Evolutionary conservation across 2,888 invertebrate genomes (phyloP).

Genomic region (Andricus quercusramuli): DNA sequence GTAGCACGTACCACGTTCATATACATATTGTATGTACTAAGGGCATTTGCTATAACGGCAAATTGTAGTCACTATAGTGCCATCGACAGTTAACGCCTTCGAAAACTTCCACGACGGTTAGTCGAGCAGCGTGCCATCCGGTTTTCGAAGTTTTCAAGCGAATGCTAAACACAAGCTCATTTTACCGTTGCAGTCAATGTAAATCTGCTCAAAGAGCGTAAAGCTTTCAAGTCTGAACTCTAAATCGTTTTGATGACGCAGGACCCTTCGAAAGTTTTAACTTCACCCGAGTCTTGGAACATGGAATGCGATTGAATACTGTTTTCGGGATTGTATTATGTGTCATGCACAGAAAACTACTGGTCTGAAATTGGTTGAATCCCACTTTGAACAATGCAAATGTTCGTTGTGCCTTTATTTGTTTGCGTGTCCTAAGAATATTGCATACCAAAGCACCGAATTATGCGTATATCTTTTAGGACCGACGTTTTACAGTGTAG

Average conservation of each 20-base stretch:
- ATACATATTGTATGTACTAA: neutral
- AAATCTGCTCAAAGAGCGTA: neutral
- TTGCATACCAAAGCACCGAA: too few species aligned
- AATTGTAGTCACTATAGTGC: neutral
- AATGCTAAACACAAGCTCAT: slow-evolving; percentile 4
- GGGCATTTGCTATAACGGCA: slow-evolving; percentile 28
- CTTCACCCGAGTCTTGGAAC: neutral
- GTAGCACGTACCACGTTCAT: slow-evolving; percentile 19
- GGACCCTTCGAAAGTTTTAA: neutral
- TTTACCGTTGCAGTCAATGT: slow-evolving; percentile 36
- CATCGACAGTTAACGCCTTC: slow-evolving; percentile 36
- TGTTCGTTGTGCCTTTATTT: too few species aligned
- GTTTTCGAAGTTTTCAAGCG: slow-evolving; percentile 23
- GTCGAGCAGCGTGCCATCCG: slow-evolving; percentile 21
- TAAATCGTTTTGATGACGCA: neutral
- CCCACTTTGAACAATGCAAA: too few species aligned
- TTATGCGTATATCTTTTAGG: too few species aligned
- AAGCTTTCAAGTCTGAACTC: neutral
- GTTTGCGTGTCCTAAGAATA: too few species aligned
- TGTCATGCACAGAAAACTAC: too few species aligned
- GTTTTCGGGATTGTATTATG: too few species aligned
- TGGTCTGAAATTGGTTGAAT: too few species aligned
- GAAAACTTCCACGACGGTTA: slow-evolving; percentile 27
- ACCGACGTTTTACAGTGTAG: too few species aligned
- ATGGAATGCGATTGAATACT: neutral